Evolutionary conservation across 2,888 invertebrate genomes (phyloP), one percentile per base, ranked within the genome.

Genomic region (Prosopocoilus inquinatus): DNA sequence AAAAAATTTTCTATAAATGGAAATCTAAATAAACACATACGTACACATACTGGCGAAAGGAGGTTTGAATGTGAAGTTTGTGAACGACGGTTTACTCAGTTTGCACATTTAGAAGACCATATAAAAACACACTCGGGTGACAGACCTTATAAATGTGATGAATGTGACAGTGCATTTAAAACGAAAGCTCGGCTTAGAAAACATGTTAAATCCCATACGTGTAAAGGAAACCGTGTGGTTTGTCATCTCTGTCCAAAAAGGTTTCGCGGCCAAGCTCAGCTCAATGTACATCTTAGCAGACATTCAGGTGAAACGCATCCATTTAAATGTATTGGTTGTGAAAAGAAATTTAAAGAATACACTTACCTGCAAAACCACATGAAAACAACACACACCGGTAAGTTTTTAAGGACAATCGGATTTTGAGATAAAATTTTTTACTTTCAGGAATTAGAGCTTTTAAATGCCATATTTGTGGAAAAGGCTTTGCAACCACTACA

Each of bases 1-100:
- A 75, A 74, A 56, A 66, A 66, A 46, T 75, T 75, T 63, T 71
- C 74, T 0, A 73, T 74, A n/a, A 74, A 72, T 60, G 74, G 74
- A 8, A 74, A 74, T 63, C 61, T 75, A 51, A 73, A 68, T 53
- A 74, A 74, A 53, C 75, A 75, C 52, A 70, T 72, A 65, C 60
- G 72, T 38, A 71, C 70, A 32, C 75, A 75, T 54, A 74, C 73
- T 9, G 64, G 64, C 9, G 63, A 64, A 44, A 58, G 56, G 16
- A 56, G 70, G 35, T 75, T 70, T 64, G 67, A 70, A 56, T 75
- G 75, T 62, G 64, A 67, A 43, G 66, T 66, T 3, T 75, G 75
- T 59, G 65, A 69, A 33, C 64, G 70, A 45, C 73, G 71, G 53
- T 75, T 75, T 53, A 72, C 69, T 1, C 75, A 75, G 51, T 71